Percentiles rank a stretch among this genome's conserved stretches.
Conservation (phyloP, 2,113 vertebrate species). For the Ursus arctos region DNA sequence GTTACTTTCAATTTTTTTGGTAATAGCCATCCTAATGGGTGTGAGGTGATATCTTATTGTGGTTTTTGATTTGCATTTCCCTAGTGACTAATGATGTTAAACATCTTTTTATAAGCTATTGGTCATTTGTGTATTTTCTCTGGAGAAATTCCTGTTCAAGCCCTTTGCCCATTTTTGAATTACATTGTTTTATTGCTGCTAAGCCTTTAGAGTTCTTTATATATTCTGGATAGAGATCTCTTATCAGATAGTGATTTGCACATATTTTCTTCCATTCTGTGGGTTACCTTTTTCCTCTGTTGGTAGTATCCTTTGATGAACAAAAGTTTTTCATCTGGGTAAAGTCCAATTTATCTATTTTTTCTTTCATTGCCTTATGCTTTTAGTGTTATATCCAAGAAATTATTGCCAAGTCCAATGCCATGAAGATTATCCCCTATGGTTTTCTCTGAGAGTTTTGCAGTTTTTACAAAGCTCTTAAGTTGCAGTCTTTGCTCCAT, state of each 20-base stretch:
- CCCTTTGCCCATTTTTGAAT: neutral
- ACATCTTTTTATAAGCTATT: neutral
- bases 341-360: neutral
- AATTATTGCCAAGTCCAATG: neutral
- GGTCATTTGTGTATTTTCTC: neutral
- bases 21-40: neutral
- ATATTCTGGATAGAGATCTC: neutral
- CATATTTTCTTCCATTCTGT: neutral
- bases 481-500: neutral
- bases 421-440: neutral
- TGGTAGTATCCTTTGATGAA: neutral
- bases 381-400: neutral
- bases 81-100: neutral
- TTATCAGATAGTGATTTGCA: neutral
- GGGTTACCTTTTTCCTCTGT: neutral
- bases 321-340: neutral
- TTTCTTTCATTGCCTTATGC: neutral
- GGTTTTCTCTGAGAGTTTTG: slow-evolving; percentile 8
- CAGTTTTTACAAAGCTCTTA: neutral
- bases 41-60: neutral
- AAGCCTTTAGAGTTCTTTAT: neutral
- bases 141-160: neutral
- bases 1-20: neutral
- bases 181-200: neutral
- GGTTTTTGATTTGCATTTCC: neutral